Base-by-base conservation (phyloP, 1,140 invertebrate species). In the Drosophila nikananu region DNA sequence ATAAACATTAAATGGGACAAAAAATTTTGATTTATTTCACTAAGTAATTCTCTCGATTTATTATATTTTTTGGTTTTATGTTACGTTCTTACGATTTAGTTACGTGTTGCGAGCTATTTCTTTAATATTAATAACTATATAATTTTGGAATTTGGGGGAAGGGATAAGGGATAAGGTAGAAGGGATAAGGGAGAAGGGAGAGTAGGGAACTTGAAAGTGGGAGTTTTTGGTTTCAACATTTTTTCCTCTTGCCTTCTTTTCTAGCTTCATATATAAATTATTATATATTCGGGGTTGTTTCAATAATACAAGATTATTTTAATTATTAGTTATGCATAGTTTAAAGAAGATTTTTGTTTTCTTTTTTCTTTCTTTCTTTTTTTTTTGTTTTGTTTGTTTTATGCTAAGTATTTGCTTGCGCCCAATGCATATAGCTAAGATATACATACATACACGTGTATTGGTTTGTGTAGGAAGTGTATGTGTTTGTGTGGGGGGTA, bases 21-120 rank as follows among this genome's bases (percentile, higher is more conserved):
- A 84, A 86, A 89, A 89, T 89, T 90, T 89, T 90, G 84, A 89
- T 89, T 87, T 84, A 87, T 78, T 90, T 89, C 65, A 90, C 84
- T 89, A 89, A 81, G 65, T 70, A 70, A 65, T 77, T 82, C 39
- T 51, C 64, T 82, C 57, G 48, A 58, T 49, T 79, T 82, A 78
- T 17, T 49, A 62, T 60, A 41, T 32, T 30, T 32, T 30, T 62
- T 62, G 37, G 61, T 17, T 55, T 59, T 44, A 30, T 37, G 17
- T 48, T 61, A 23, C 15, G 10, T 39, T 58, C 59, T 67, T 71
- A 68, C 44, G 23, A 46, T 71, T 68, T 71, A 68, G 21, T 68
- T 71, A 71, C 67, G 67, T 71, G 52, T 55, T 63, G 67, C 67
- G 63, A 71, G 63, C 63, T 71, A 55, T 66, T 44, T 62, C 27